Evolutionary conservation across 2,888 invertebrate genomes (phyloP), one percentile per base, ranked within the genome.

Genomic region (Mycalesis mineus): DNA sequence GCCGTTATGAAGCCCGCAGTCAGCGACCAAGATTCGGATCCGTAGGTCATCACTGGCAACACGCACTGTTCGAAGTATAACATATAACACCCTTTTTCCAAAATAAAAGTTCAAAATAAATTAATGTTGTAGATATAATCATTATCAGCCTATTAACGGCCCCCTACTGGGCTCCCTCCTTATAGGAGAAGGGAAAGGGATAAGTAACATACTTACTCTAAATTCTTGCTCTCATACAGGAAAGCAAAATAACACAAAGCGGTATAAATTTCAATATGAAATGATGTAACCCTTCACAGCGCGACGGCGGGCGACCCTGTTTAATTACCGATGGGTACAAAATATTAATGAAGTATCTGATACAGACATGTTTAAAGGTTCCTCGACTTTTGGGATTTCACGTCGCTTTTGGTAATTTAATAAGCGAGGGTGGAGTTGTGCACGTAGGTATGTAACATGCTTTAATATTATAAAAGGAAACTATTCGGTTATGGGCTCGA

Each of bases 271-370:
- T 51, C 39, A 17, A 42, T 44, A 40, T 51, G 60, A 63, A 69
- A 67, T 66, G 64, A 54, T 40, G 36, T 67, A 78, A 75, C 76
- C 61, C 68, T 68, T 65, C 15, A 11, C 6, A 33, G 17, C 17
- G 13, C 42, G 45, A 37, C 50, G 44, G 28, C 68, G 62, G 48
- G 55, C 64, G 68, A 68, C 72, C 68, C 72, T 65, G 66, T 58
- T 76, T 83, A 81, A 82, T 84, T 82, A 83, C 65, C 71, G 75
- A 75, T 78, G 73, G 71, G 74, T 72, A 68, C 75, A 69, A 82
- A 85, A 84, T 85, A 85, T 86, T 87, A 84, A 87, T 78, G 82
- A 80, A 78, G 82, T 77, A 80, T 80, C 80, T 80, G 77, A 80
- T 77, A 77, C 80, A 70, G 79, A 79, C 79, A 75, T 77, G 77